phyloP scores from a whole-genome alignment of 2,888 invertebrate species.

The Parnassius orleans region DNA sequence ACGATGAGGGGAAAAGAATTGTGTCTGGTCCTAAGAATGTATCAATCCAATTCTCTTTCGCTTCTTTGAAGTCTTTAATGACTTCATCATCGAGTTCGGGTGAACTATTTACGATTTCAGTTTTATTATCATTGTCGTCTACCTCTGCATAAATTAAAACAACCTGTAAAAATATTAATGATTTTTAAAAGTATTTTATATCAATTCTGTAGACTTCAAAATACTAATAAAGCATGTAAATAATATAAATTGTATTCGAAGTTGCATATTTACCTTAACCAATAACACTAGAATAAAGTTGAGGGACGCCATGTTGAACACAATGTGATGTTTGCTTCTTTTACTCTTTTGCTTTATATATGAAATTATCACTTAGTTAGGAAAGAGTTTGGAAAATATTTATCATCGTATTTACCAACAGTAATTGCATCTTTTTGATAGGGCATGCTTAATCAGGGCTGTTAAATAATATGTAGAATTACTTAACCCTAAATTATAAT shows the following conservation, averaged over 20 bases:
- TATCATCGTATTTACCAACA: slow-evolving; percentile 17
- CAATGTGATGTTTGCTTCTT: slow-evolving; percentile 29
- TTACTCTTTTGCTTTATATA: slow-evolving; percentile 49
- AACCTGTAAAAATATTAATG: slow-evolving; percentile 43
- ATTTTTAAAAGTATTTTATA: not conserved
- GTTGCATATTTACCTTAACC: slow-evolving; percentile 56
- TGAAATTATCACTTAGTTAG: slow-evolving; percentile 47
- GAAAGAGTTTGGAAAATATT: slow-evolving; percentile 46
- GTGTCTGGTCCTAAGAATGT: slow-evolving; percentile 45
- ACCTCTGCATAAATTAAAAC: slow-evolving; percentile 44
- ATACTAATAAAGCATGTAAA: slow-evolving; percentile 17
- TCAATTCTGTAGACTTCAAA: slow-evolving; percentile 2
- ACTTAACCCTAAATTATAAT: not conserved
- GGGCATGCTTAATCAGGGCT: slow-evolving; percentile 5
- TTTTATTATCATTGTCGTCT: slow-evolving; percentile 35
- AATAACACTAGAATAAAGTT: slow-evolving; percentile 58
- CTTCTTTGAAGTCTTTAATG: slow-evolving; percentile 41
- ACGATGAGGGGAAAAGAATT: slow-evolving; percentile 48
- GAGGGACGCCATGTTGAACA: slow-evolving; percentile 55
- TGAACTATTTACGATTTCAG: slow-evolving; percentile 24
- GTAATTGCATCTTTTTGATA: slow-evolving; percentile 23
- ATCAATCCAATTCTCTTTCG: slow-evolving; percentile 56
- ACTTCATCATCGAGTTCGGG: slow-evolving; percentile 37
- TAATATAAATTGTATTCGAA: not conserved
- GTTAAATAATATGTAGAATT: slow-evolving; percentile 15